Percentiles rank a stretch among this genome's conserved stretches.
phyloP scores from a whole-genome alignment of 2,113 vertebrate genomes.

The Gnathonemus longibarbis region DNA sequence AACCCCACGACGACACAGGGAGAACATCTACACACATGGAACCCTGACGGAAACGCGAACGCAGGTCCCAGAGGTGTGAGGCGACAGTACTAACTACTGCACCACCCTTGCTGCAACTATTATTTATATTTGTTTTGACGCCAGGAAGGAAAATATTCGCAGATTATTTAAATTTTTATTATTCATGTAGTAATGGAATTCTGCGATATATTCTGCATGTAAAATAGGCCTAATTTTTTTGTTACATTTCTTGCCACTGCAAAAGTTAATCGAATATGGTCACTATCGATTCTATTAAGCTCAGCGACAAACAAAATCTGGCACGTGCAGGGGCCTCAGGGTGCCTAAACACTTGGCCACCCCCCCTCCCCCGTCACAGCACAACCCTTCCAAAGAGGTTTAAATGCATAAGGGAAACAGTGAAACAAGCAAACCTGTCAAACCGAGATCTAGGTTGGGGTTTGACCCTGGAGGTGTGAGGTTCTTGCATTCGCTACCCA shows the following conservation, averaged over 20 bases:
- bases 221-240: not conserved
- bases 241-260: not conserved
- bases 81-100: too few relatives aligned
- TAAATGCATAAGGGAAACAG: not conserved
- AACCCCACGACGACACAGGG: too few relatives aligned
- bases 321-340: not conserved
- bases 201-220: not conserved
- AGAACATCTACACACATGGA: too few relatives aligned
- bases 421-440: not conserved
- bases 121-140: too few relatives aligned
- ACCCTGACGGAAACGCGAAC: too few relatives aligned
- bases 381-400: not conserved
- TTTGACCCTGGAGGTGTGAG: not conserved
- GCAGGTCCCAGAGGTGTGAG: too few relatives aligned
- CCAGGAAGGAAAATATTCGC: not conserved
- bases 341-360: not conserved
- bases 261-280: not conserved
- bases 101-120: too few relatives aligned
- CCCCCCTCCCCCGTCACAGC: not conserved
- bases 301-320: not conserved
- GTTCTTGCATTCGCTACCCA: not conserved
- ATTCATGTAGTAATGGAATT: not conserved
- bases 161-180: not conserved
- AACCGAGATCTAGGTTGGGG: not conserved
- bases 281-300: not conserved